Conservation (phyloP, 2,113 vertebrate genomes). For the Poeciliopsis retropinna region DNA sequence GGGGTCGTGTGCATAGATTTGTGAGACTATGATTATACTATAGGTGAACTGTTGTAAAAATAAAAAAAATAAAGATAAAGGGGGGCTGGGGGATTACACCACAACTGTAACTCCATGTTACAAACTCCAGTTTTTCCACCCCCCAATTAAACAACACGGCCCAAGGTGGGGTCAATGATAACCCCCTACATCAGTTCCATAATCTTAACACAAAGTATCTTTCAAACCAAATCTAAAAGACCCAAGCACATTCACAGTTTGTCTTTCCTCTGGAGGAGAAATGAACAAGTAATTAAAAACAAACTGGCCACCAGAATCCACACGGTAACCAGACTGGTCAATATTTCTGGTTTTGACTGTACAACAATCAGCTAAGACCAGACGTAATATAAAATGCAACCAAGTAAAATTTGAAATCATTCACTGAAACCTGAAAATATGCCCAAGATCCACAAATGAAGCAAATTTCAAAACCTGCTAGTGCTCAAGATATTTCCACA, state of each 20-base stretch:
- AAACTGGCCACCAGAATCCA: constrained; percentile 38
- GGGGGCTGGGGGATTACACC: constrained; percentile 32
- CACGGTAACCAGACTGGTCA: constrained; percentile 20
- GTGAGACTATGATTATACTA: constrained; percentile 37
- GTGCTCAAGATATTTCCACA: constrained; percentile 4
- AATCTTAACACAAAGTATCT: constrained; percentile 44
- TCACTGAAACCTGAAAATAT: constrained; percentile 9
- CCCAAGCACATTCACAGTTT: constrained; percentile 69
- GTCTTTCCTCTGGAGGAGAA: constrained; percentile 30
- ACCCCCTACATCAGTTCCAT: constrained; percentile 38
- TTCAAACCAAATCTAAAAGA: constrained; percentile 45
- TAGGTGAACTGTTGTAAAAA: constrained; percentile 13
- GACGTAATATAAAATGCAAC: constrained; percentile 1
- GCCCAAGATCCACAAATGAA: constrained; percentile 21
- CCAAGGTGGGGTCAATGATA: constrained; percentile 25
- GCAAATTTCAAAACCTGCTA: constrained; percentile 12
- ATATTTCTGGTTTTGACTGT: constrained; percentile 39
- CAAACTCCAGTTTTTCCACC: constrained; percentile 24
- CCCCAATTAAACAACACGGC: constrained; percentile 32
- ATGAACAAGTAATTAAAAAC: constrained; percentile 45
- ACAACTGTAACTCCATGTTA: constrained; percentile 45
- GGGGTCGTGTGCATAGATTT: constrained; percentile 58
- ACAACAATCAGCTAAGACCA: constrained; percentile 35
- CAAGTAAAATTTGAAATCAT: constrained; percentile 14
- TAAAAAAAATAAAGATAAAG: constrained; percentile 16